Base-by-base conservation (phyloP, 2,113 vertebrate species). In the Antennarius striatus region DNA sequence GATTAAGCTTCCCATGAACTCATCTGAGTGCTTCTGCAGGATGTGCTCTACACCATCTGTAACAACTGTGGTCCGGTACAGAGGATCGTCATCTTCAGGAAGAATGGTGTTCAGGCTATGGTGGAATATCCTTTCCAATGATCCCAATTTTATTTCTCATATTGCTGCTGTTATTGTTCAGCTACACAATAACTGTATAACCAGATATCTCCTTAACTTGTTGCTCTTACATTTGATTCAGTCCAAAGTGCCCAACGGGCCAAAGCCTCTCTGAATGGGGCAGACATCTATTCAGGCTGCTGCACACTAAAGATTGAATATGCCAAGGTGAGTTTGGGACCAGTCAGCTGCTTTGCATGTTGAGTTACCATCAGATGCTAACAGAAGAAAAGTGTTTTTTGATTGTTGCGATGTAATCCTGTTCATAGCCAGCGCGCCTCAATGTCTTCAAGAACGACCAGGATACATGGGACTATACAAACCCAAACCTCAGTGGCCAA, bases 391-490 rank as follows among this genome's bases (percentile, higher is more conserved):
- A 17, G 13, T 43, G 0, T 10, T 76, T 60, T 15, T 4, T 63
- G 3, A 36, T 63, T 62, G 55, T 22, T 62, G 13, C 47, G 10
- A 69, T 65, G 16, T 16, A 71, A 75, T 77, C 3, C 42, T n/a
- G 11, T 57, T 43, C 10, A 60, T 87, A 98, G 96, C 97, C 97
- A 29, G 94, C 96, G 0, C 95, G 96, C 43, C 94, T 98, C 79
- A 98, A 98, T 42, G 97, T 98, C 66, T 98, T 98, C 91, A 98
- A 96, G 92, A 98, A 98, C 0, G 97, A 98, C 87, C 96, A 97
- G 86, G 97, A 98, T 85, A 98, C 97, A 0, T 98, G 97, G 96
- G 97, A 98, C 70, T 98, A 98, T 87, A 97, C 96, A 72, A 98
- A 98, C 82, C 96, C 97, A 49, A 95, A 91, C 76, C 92, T 97